Evolutionary conservation across 2,797 vertebrate genomes (phyloP).

Genomic region (Euthynnus affinis): DNA sequence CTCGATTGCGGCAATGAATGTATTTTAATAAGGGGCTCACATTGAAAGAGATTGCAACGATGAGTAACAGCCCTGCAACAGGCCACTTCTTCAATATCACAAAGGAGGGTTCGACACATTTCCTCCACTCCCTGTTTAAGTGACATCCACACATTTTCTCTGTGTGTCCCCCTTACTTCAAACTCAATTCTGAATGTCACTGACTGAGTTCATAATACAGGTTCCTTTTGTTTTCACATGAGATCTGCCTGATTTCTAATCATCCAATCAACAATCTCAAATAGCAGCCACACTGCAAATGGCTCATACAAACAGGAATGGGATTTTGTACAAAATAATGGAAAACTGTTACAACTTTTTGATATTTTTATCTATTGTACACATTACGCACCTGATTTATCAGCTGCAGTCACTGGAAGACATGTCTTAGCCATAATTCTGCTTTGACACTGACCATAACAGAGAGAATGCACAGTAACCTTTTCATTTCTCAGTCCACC

Average conservation of each 20-base stretch:
- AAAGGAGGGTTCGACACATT: constrained; percentile 30
- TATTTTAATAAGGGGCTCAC: constrained; percentile 40
- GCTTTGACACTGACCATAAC: background rate
- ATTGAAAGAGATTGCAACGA: constrained; percentile 17
- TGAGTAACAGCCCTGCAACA: constrained; percentile 38
- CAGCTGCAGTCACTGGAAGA: background rate
- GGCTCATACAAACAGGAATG: background rate
- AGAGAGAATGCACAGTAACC: constrained; percentile 8
- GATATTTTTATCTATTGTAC: background rate
- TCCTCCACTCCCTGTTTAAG: constrained; percentile 11
- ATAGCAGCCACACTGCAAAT: background rate
- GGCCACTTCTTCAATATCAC: constrained; percentile 42
- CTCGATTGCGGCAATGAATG: constrained; percentile 52
- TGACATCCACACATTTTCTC: constrained; percentile 8
- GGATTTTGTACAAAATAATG: background rate
- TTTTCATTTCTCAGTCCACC: constrained; percentile 6
- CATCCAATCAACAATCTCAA: constrained; percentile 2
- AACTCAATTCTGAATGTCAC: constrained; percentile 13
- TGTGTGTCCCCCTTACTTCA: constrained; percentile 2
- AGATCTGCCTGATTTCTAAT: background rate
- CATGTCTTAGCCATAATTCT: background rate
- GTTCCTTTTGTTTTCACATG: background rate
- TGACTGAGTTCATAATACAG: constrained; percentile 3
- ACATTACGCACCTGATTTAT: background rate
- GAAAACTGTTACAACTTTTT: background rate